Conservation (phyloP, 2,888 invertebrate genomes). For the Caenorhabditis sp. region DNA sequence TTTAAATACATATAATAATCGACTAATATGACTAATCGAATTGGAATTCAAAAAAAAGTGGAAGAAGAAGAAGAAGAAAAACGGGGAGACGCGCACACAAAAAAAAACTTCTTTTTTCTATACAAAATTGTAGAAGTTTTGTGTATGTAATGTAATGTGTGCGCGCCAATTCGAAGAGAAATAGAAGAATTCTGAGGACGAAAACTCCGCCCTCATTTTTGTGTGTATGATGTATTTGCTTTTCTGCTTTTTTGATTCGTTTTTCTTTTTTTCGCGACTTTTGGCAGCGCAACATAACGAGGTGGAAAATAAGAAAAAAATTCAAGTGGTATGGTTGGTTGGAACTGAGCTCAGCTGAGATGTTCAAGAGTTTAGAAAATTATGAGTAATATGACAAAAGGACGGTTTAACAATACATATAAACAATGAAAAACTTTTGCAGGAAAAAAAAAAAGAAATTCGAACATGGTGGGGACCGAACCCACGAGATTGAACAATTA, state of each 20-base stretch:
- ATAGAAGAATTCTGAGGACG: neutral
- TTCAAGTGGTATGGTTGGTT: too few species aligned
- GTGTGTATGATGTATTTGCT: neutral
- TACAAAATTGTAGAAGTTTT: neutral
- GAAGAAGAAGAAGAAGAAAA: too few species aligned
- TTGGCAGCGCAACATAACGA: neutral
- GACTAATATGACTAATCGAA: constrained; percentile 1
- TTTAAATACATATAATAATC: neutral
- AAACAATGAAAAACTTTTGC: too few species aligned
- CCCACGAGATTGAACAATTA: too few species aligned
- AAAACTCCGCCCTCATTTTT: neutral
- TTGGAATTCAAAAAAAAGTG: neutral
- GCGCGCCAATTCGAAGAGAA: neutral
- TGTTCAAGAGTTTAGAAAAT: too few species aligned
- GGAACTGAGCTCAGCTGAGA: too few species aligned
- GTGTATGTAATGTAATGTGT: neutral
- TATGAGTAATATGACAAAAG: too few species aligned
- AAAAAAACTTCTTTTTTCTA: neutral
- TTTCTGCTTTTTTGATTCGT: neutral
- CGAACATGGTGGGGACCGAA: too few species aligned
- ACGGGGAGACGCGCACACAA: too few species aligned
- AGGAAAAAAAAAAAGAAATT: too few species aligned
- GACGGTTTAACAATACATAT: too few species aligned
- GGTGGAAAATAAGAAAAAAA: too few species aligned
- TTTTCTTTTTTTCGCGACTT: neutral